Evolutionary conservation across 2,797 vertebrate genomes (phyloP), one percentile per base, ranked within the genome.

Genomic region (Falco columbarius): DNA sequence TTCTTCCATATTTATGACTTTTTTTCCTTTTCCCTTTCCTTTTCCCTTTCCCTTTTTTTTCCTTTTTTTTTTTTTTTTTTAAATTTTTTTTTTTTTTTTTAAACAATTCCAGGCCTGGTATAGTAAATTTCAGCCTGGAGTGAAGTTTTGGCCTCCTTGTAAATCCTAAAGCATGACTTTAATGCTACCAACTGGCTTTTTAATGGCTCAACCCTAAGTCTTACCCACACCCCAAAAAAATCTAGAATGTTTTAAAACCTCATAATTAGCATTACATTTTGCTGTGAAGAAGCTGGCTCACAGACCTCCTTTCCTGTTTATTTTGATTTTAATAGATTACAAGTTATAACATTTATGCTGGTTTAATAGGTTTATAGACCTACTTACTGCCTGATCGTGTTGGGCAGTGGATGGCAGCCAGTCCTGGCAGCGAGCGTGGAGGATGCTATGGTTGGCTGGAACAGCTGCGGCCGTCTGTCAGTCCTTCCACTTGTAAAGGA

Each of bases 141-240:
- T 87, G 75, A 92, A 73, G 92, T 88, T 94, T 87, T 80, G 4
- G 68, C 85, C 12, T 36, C 55, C 79, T 80, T 85, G 75, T 80
- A 94, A 95, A 96, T 89, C 21, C 46, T 89, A 49, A 94, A 89
- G 80, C 58, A 77, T 29, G 54, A 54, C 32, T 86, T 97, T 96
- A 95, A 74, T 95, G 55, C 82, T 91, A 77, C 91, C 83, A 89
- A 97, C 72, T 80, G 49, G 19, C 32, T 95, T 97, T 97, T 82
- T 92, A 95, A 88, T 92, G 77, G 52, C 34, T 94, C 65, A 81
- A 4, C 24, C 38, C 27, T 49, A 59, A 91, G 47, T 72, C 42
- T 76, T 82, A 23, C 54, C 68, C 20, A 19, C 26, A 13, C 30
- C 29, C 12, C 1, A 3, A 59, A 17, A 63, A 83, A 76, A 62